Conservation (phyloP, 2,797 vertebrate species). For the Anolis apletophallus region DNA sequence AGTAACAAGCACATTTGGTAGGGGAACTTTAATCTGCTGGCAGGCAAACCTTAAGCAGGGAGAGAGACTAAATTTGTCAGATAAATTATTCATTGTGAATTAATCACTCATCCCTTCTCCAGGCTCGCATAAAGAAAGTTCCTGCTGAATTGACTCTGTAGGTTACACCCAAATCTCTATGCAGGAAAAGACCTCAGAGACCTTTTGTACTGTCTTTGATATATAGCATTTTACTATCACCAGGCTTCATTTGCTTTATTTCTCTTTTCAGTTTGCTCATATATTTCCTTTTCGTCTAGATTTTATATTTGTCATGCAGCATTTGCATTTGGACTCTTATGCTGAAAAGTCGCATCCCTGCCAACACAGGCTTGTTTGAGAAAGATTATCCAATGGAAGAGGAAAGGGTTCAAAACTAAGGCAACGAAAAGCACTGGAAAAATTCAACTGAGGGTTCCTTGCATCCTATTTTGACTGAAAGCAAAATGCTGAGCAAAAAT, state of each 20-base stretch:
- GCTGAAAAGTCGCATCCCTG: background rate
- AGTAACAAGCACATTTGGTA: constrained; percentile 22
- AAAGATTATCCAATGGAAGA: constrained; percentile 22
- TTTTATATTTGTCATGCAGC: constrained; percentile 28
- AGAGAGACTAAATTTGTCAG: constrained; percentile 26
- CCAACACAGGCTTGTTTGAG: constrained; percentile 1
- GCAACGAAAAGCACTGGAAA: background rate
- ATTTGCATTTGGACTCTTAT: constrained; percentile 38
- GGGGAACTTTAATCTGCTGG: constrained; percentile 2
- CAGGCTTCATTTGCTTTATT: constrained; percentile 37
- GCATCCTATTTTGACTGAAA: constrained; percentile 35
- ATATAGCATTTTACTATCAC: constrained; percentile 23
- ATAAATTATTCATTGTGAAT: constrained; percentile 44
- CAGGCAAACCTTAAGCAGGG: background rate
- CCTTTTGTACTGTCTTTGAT: constrained; percentile 33
- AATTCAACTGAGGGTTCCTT: constrained; percentile 8
- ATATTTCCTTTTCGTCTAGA: background rate
- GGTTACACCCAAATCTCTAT: constrained; percentile 16
- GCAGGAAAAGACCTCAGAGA: constrained; percentile 35
- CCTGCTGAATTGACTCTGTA: constrained; percentile 28
- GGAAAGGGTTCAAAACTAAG: background rate
- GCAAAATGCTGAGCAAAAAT: constrained; percentile 14
- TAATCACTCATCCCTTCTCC: constrained; percentile 39
- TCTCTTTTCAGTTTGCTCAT: constrained; percentile 28
- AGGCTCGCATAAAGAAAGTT: constrained; percentile 23